Percentiles rank a stretch among this genome's conserved stretches.
Conservation (phyloP, 2,797 vertebrate species). For the Typhlichthys subterraneus region DNA sequence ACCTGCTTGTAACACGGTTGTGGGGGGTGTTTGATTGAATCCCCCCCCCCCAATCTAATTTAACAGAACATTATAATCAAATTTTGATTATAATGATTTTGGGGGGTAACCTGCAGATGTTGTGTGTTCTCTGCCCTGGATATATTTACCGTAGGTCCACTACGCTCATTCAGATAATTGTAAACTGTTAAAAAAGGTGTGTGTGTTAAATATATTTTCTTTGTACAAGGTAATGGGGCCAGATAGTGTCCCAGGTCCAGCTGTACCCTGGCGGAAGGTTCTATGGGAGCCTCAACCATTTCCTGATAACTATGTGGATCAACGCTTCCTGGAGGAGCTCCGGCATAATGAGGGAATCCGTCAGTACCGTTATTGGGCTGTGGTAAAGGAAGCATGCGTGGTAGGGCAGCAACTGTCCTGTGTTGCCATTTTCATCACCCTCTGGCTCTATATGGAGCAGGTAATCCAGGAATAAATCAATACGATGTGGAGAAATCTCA, state of each 20-base stretch:
- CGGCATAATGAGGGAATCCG: conserved; percentile 88
- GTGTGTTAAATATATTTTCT: conserved; percentile 5
- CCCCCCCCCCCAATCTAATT: too few species aligned
- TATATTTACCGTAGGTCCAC: too few species aligned
- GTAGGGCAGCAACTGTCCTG: conserved; percentile 96
- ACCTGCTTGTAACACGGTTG: too few species aligned
- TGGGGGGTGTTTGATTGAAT: too few species aligned
- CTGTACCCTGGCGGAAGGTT: conserved; percentile 89
- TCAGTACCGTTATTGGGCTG: conserved; percentile 87
- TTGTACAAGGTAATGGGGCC: conserved; percentile 75
- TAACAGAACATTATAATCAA: too few species aligned
- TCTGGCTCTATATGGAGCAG: conserved; percentile 96
- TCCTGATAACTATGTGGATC: conserved; percentile 96
- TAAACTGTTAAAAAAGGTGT: too few species aligned
- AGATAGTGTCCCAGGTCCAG: conserved; percentile 64
- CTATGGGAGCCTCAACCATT: conserved; percentile 91
- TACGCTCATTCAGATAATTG: too few species aligned
- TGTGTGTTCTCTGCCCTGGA: too few species aligned
- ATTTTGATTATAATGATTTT: too few species aligned
- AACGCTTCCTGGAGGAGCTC: conserved; percentile 90
- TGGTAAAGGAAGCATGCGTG: conserved; percentile 89
- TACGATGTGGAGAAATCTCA: too few species aligned
- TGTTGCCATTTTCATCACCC: conserved; percentile 89
- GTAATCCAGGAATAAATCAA: conserved; percentile 52
- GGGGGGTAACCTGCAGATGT: too few species aligned